Conservation (phyloP, 2,797 vertebrate species). For the Sphenopsis melanotis region DNA sequence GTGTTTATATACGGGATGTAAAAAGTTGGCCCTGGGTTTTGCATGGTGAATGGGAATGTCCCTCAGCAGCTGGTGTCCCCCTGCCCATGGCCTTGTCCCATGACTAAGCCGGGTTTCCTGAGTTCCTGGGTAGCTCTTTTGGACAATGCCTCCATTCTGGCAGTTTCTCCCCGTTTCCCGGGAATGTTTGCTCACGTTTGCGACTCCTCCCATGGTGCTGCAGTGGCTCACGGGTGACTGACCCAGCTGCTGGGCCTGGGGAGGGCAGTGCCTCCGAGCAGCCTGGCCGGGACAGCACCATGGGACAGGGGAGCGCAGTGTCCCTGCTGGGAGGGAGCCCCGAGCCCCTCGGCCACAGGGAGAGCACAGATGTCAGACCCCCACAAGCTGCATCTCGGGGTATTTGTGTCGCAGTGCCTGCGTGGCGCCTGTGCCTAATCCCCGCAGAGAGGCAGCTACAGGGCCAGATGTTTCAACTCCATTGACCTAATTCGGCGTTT, state of each 20-base stretch:
- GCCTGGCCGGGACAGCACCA: rapidly evolving
- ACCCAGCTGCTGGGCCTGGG: not conserved
- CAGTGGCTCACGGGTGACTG: rapidly evolving
- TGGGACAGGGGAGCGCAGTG: rapidly evolving
- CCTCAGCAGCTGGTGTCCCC: not conserved
- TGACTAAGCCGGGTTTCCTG: not conserved
- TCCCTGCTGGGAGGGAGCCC: not conserved
- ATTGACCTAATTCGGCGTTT: not conserved
- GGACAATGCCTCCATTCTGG: not conserved
- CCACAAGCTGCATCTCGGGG: rapidly evolving
- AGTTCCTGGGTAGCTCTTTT: not conserved
- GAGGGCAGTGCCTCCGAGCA: not conserved
- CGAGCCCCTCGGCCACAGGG: not conserved
- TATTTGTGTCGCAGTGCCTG: rapidly evolving
- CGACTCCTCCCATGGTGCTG: rapidly evolving
- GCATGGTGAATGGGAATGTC: rapidly evolving
- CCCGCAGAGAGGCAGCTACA: rapidly evolving
- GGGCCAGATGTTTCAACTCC: not conserved
- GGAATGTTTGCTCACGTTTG: not conserved
- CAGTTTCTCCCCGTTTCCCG: not conserved
- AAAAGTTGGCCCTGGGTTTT: not conserved
- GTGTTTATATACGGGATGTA: not conserved
- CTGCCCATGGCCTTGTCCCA: rapidly evolving
- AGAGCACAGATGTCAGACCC: not conserved
- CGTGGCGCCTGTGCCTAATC: not conserved